Percentiles rank a stretch among this genome's conserved stretches.
Evolutionary conservation across 2,888 invertebrate species (phyloP).

Genomic region (Tetheella fluctuosa): DNA sequence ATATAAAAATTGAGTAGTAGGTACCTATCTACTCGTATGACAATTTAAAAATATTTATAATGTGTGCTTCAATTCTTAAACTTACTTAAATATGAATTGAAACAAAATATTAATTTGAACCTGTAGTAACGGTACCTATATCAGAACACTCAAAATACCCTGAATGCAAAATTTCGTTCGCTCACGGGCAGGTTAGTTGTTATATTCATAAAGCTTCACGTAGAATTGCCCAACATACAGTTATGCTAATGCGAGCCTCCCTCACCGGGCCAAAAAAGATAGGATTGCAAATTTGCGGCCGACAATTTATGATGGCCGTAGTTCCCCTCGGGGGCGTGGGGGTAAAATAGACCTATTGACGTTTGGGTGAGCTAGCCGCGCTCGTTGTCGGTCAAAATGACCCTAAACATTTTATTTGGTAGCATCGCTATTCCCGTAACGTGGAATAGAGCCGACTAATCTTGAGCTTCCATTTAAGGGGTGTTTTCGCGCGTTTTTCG

Average conservation of each 20-base stretch:
- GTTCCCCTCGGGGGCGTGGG: constrained; percentile 67
- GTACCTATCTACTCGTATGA: too few relatives aligned
- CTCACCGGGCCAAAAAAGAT: constrained; percentile 78
- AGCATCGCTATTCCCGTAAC: constrained; percentile 76
- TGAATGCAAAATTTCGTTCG: constrained; percentile 46
- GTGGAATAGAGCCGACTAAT: constrained; percentile 77
- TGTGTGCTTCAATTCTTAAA: too few relatives aligned
- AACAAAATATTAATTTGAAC: not conserved
- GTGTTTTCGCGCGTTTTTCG: constrained; percentile 72
- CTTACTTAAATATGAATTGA: not conserved
- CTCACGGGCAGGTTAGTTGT: constrained; percentile 47
- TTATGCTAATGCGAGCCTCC: constrained; percentile 79
- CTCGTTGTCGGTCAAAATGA: constrained; percentile 79
- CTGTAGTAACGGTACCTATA: not conserved
- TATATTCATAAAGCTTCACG: constrained; percentile 71
- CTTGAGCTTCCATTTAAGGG: constrained; percentile 75
- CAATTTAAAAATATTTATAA: too few relatives aligned
- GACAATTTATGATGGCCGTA: constrained; percentile 81
- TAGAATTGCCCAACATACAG: constrained; percentile 73
- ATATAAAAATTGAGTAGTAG: too few relatives aligned
- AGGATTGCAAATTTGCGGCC: constrained; percentile 84
- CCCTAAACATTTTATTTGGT: constrained; percentile 83
- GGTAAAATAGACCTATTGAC: constrained; percentile 80
- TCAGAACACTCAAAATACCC: constrained; percentile 24
- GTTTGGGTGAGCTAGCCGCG: constrained; percentile 74